Percentiles rank a stretch among this genome's conserved stretches.
These are phyloP conservation scores for Catocala nupta DNA, from an alignment of 2,888 invertebrate genomes.

Conservation along the genomic window DNA sequence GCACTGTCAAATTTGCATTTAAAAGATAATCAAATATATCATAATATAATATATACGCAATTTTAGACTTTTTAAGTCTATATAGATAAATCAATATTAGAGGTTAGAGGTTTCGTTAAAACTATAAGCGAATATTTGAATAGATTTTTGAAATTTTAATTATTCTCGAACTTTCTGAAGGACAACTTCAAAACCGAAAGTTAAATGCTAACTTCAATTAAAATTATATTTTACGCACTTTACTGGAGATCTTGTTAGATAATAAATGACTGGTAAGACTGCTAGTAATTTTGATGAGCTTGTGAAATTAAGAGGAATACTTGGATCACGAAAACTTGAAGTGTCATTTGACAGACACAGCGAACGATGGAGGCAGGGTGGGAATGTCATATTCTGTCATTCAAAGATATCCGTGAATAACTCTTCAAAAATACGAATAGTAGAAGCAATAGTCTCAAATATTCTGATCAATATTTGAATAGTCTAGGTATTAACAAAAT, in stretches of 20 bases:
- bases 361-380: not conserved
- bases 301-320: conserved; percentile 32
- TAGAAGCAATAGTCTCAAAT: no score
- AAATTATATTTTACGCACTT: conserved; percentile 42
- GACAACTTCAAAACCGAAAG: conserved; percentile 21
- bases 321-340: conserved; percentile 6
- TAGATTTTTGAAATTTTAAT: conserved; percentile 26
- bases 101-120: not conserved
- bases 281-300: conserved; percentile 39
- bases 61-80: no score
- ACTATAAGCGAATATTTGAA: conserved; percentile 2
- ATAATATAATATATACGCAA: no score
- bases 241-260: conserved; percentile 38
- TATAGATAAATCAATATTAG: no score
- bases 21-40: no score
- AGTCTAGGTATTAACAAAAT: no score
- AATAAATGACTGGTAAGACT: conserved; percentile 42
- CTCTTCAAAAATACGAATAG: no score
- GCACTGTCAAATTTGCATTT: no score
- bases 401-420: no score
- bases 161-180: conserved; percentile 17
- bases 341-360: not conserved
- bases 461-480: no score
- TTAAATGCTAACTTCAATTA: conserved; percentile 36
- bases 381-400: conserved; percentile 1